These are phyloP conservation scores for Dryadula phaetusa DNA, from an alignment of 2,888 invertebrate genomes.

Conservation along the genomic window DNA sequence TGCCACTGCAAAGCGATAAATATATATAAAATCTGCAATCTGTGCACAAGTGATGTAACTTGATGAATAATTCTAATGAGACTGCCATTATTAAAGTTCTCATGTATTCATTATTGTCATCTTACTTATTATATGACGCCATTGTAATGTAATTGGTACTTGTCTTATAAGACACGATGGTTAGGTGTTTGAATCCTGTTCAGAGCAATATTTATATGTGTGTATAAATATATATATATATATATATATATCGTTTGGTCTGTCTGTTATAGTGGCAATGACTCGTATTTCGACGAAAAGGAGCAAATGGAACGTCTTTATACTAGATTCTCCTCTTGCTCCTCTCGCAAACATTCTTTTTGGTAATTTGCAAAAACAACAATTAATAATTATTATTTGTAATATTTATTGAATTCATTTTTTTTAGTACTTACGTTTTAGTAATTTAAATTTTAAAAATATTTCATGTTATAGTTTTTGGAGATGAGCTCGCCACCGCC, in stretches of 20 bases:
- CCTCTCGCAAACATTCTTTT: no score
- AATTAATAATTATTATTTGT: no score
- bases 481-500: slow-evolving; percentile 77
- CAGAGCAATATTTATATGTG: no score
- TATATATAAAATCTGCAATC: not conserved
- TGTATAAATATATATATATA: no score
- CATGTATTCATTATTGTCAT: not conserved
- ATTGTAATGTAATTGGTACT: not conserved
- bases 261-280: no score
- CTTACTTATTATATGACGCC: not conserved
- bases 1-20: not conserved
- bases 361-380: no score
- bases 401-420: not conserved
- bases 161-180: no score
- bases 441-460: not conserved
- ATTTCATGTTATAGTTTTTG: slow-evolving; percentile 31
- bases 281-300: no score
- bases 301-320: no score
- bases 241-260: no score
- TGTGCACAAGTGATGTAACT: not conserved
- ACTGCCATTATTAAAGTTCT: not conserved
- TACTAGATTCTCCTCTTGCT: no score
- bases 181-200: no score
- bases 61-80: slow-evolving; percentile 1
- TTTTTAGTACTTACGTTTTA: not conserved